Base-by-base conservation (phyloP, 1,140 invertebrate genomes). In the Orius laevigatus region DNA sequence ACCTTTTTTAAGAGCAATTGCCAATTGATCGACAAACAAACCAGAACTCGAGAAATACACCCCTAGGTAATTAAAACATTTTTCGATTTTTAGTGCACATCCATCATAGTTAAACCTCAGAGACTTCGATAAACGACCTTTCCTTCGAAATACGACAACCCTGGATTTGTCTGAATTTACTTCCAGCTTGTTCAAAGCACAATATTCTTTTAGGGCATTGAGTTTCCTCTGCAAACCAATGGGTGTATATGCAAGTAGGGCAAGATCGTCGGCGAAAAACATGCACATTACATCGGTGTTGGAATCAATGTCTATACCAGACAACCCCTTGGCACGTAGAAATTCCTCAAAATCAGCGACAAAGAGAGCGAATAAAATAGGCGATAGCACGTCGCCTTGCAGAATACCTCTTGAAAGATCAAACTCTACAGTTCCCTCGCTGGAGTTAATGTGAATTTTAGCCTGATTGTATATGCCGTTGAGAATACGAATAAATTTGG, bases 261-360 rank as follows among this genome's bases (percentile, higher is more conserved):
- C 50, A 2, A 55, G 35, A 19, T 58, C 55, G 41, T 58, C 55
- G 9, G 53, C 53, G 46, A 55, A 58, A 1, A 57, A 34, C 5
- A 58, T 40, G 5, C 53, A 14, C 8, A 51, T 38, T 0, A 55
- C 48, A 12, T 52, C 33, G 33, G 10, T 11, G 10, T 4, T 11
- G 3, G n/a, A n/a, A 19, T 19, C 3, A 19, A 42, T 16, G 11
- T 19, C 19, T 14, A 42, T 19, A n/a, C n/a, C n/a, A n/a, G n/a
- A n/a, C n/a, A n/a, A 42, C 40, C 40, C 18, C 16, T 19, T 11
- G 16, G 14, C 5, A 16, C 16, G 12, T 3, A 11, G 4, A 19
- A 42, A 42, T 19, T 2, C 5, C 10, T 42, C 40, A 42, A 57
- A 57, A n/a, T 59, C 54, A 15, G 50, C 15, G 1, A 59, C 10